Evolutionary conservation across 1,140 invertebrate species (phyloP).

Genomic region (Ceratosolen solmsi): DNA sequence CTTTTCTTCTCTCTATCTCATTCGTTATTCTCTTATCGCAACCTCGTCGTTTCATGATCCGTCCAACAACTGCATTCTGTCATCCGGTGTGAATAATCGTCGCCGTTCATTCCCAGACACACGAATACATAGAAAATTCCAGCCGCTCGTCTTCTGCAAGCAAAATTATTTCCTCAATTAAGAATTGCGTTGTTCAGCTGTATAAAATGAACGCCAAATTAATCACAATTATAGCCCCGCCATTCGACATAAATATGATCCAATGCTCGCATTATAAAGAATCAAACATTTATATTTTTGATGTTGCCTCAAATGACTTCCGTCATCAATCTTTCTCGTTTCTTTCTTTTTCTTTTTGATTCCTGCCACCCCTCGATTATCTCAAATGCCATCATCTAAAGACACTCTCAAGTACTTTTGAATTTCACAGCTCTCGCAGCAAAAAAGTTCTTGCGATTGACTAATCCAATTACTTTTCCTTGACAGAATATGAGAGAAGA

Average conservation of each 20-base stretch:
- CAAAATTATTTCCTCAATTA: constrained; percentile 46
- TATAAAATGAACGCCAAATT: constrained; percentile 27
- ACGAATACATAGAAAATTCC: neutral
- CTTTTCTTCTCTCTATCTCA: constrained; percentile 27
- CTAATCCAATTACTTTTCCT: constrained; percentile 34
- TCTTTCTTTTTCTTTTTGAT: constrained; percentile 1
- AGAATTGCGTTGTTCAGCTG: neutral
- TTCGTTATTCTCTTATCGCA: constrained; percentile 40
- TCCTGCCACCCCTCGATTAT: constrained; percentile 7
- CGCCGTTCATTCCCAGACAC: constrained; percentile 9
- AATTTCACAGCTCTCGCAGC: constrained; percentile 25
- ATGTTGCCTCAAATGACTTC: constrained; percentile 10
- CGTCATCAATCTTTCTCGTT: constrained; percentile 36
- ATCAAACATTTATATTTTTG: constrained; percentile 31
- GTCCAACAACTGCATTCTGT: constrained; percentile 42
- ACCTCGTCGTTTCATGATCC: neutral
- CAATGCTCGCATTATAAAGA: neutral
- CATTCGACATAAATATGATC: constrained; percentile 12
- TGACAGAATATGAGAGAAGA: constrained; percentile 7
- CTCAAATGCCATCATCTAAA: constrained; percentile 36
- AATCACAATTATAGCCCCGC: constrained; percentile 38
- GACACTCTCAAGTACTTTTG: constrained; percentile 24
- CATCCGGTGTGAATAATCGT: constrained; percentile 37
- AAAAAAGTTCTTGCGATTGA: constrained; percentile 19
- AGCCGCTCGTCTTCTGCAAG: neutral